A percentile compares a stretch with the other conserved stretches of the same genome.
Evolutionary conservation across 2,113 vertebrate species (phyloP).

Genomic region (Nyctibius bracteatus): DNA sequence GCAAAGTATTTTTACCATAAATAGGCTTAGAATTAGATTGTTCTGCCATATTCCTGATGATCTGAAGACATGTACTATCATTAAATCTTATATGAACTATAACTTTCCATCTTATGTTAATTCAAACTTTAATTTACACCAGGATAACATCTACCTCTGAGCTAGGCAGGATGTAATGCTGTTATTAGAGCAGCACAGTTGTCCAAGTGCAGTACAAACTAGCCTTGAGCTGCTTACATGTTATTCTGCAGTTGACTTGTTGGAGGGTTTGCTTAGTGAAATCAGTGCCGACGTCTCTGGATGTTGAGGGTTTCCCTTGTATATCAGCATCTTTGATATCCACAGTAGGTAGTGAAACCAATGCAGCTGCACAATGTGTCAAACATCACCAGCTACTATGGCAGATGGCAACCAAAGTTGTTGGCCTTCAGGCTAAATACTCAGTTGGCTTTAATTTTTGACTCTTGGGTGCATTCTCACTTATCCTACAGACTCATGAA

Average conservation of each 20-base stretch:
- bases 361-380: not conserved
- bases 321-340: not conserved
- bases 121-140: not conserved
- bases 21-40: not conserved
- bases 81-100: not conserved
- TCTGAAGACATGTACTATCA: not conserved
- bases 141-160: not conserved
- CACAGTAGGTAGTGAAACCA: not conserved
- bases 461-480: not conserved
- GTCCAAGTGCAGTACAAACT: not conserved
- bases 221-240: not conserved
- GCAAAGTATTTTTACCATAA: not conserved
- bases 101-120: not conserved
- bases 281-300: not conserved
- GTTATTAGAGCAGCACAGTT: not conserved
- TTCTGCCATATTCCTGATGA: not conserved
- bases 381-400: not conserved
- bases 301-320: not conserved
- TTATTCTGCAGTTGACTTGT: not conserved
- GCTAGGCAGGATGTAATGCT: not conserved
- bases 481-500: not conserved
- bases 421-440: not conserved
- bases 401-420: not conserved
- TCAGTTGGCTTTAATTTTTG: not conserved
- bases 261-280: not conserved